Conservation (phyloP, 2,888 invertebrate genomes). For the Petrolisthes cinctipes region DNA sequence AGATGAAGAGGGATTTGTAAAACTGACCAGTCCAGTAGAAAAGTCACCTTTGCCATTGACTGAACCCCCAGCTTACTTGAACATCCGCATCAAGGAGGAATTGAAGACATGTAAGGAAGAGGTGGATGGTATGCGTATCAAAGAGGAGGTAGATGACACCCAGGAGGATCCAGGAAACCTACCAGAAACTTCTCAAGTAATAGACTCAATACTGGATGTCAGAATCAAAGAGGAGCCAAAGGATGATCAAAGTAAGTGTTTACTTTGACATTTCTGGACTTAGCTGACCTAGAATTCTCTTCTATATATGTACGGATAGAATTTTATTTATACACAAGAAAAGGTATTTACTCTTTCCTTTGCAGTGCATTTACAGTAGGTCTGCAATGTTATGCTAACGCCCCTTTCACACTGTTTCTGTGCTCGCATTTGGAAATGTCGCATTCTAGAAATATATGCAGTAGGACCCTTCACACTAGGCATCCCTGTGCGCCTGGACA, state of each 20-base stretch:
- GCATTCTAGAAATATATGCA: no score
- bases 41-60: neutral
- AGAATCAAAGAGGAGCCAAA: slow-evolving; percentile 45
- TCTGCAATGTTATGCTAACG: no score
- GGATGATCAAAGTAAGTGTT: slow-evolving; percentile 44
- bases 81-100: slow-evolving; percentile 25
- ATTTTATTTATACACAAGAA: no score
- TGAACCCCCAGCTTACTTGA: slow-evolving; percentile 53
- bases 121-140: neutral
- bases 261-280: no score
- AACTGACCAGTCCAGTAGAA: neutral
- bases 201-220: slow-evolving; percentile 25
- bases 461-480: no score
- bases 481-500: no score
- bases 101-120: neutral
- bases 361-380: no score
- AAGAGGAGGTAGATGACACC: neutral
- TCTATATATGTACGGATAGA: no score
- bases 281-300: no score
- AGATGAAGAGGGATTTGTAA: neutral
- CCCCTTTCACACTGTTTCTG: no score
- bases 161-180: neutral
- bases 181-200: neutral
- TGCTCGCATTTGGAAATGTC: no score
- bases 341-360: no score